Base-by-base conservation (phyloP, 2,888 invertebrate genomes). In the Busseola fusca region DNA sequence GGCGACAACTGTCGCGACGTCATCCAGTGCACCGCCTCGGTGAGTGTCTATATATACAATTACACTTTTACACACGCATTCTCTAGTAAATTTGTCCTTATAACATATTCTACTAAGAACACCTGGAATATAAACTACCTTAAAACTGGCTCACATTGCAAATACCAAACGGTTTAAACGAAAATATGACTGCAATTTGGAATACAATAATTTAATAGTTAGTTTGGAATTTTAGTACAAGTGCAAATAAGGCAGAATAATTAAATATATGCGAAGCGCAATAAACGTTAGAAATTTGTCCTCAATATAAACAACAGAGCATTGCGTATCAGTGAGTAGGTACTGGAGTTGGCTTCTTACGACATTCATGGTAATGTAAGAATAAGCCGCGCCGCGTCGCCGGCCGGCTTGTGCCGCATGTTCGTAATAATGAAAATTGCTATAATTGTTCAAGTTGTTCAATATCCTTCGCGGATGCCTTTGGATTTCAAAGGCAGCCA, bases 1-100 rank as follows among this genome's bases (percentile, higher is more conserved):
- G 98, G 98, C 88, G 98, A 98, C 95, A 98, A 98, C 93, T 99
- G 98, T 94, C 97, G 98, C 93, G 98, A 98, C 96, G 98, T 98
- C 92, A 98, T 98, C 92, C 98, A 98, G 95, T 98, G 98, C 96
- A 98, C 98, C 84, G 98, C 98, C 91, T 98, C 98, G 91, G 98
- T 98, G 92, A 96, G 97, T 97, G 87, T 84, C 84, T 72, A 85
- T 82, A 81, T 84, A 87, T 86, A 86, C 85, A 85, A 76, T 78
- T 74, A 76, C 77, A 83, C 81, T 58, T 68, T 74, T 76, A 78
- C 69, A 71, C 57, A 78, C 68, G 77, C 84, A 86, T 87, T 85
- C 82, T 76, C 70, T 76, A 71, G 69, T 83, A 72, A 66, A 83
- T 62, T 69, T 82, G 74, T 75, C 73, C 78, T 76, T 76, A 81